A percentile compares a stretch with the other conserved stretches of the same genome.
Evolutionary conservation across 2,113 vertebrate genomes (phyloP).

Genomic region (Neofelis nebulosa): DNA sequence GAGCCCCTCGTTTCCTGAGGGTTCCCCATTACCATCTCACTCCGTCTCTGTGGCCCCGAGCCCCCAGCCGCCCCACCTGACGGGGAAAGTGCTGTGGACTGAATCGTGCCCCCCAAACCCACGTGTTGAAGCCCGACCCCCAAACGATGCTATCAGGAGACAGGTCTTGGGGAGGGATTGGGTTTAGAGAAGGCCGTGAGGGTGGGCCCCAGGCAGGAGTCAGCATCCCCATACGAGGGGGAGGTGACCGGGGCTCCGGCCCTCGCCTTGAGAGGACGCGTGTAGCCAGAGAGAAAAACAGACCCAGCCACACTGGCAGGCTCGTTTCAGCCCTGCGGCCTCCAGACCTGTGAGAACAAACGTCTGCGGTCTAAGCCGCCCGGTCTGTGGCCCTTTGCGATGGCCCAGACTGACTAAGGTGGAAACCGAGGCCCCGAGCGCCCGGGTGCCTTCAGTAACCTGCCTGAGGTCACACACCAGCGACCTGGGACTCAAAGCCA

Average conservation of each 20-base stretch:
- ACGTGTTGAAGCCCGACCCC: background rate
- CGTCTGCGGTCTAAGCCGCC: background rate
- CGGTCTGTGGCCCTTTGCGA: background rate
- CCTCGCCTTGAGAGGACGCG: background rate
- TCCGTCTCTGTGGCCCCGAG: background rate
- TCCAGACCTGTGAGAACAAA: background rate
- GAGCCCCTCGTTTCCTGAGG: background rate
- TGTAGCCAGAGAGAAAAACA: background rate
- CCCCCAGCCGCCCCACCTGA: background rate
- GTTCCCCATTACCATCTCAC: background rate
- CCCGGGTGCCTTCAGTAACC: fast-evolving
- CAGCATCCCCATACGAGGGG: background rate
- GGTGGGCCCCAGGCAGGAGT: background rate
- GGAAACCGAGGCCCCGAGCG: background rate
- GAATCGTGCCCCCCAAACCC: background rate
- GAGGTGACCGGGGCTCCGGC: background rate
- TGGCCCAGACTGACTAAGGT: too few relatives aligned
- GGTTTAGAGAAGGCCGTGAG: background rate
- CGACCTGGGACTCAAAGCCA: background rate
- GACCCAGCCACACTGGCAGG: background rate
- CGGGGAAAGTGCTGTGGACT: background rate
- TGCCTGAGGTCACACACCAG: background rate
- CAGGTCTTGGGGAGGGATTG: background rate
- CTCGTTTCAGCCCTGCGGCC: background rate
- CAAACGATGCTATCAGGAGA: background rate